Conservation (phyloP, 2,888 invertebrate species). For the Himalopsyche anomala region DNA sequence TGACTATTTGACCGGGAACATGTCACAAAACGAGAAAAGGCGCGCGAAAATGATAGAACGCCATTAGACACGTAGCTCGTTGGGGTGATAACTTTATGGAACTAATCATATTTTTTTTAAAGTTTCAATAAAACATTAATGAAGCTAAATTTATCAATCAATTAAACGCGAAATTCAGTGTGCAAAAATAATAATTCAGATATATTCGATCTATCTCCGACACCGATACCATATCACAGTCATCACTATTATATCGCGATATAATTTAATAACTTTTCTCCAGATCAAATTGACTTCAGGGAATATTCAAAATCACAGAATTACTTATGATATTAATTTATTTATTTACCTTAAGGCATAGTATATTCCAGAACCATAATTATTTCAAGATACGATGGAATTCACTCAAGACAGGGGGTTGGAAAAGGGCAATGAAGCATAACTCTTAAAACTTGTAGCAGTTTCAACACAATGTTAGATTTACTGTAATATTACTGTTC, state of each 20-base stretch:
- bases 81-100: conserved; percentile 44
- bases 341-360: conserved; percentile 71
- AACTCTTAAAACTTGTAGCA: neutral
- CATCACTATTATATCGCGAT: neutral
- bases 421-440: neutral
- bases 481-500: neutral
- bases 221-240: neutral
- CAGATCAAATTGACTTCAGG: neutral
- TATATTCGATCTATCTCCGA: neutral
- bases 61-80: conserved; percentile 79
- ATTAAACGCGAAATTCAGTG: neutral
- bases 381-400: conserved; percentile 59
- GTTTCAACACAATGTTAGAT: neutral
- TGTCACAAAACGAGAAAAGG: conserved; percentile 71
- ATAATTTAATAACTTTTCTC: no score
- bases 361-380: conserved; percentile 68
- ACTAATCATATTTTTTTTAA: neutral
- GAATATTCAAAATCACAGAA: neutral
- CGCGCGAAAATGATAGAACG: conserved; percentile 77
- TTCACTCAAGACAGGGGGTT: neutral
- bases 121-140: neutral
- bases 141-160: neutral
- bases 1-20: neutral
- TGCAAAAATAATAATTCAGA: neutral
- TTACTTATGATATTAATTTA: conserved; percentile 72